A percentile compares a stretch with the other conserved stretches of the same genome.
These are phyloP conservation scores for Pseudeuparius sepicola DNA, from an alignment of 2,888 invertebrate species.

Conservation along the genomic window DNA sequence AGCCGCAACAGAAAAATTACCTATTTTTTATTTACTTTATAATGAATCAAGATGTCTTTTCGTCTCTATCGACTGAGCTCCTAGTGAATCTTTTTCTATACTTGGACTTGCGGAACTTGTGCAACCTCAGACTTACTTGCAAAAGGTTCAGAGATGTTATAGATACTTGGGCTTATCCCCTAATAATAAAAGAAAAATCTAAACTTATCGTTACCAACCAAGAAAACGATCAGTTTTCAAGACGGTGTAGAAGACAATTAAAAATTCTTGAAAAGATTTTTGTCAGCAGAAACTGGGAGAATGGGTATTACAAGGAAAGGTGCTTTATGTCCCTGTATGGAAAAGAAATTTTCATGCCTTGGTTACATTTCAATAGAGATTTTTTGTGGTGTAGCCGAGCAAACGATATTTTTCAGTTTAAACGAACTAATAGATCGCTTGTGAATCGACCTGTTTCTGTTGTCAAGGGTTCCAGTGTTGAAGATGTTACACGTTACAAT, in stretches of 20 bases:
- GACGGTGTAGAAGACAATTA: too few species aligned
- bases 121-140: slow-evolving; percentile 42
- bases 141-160: slow-evolving; percentile 41
- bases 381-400: slow-evolving; percentile 46
- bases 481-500: slow-evolving; percentile 42
- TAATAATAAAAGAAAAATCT: slow-evolving; percentile 22
- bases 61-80: slow-evolving; percentile 41
- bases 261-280: slow-evolving; percentile 18
- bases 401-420: slow-evolving; percentile 33
- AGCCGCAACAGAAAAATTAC: too few species aligned
- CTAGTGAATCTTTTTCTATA: slow-evolving; percentile 45
- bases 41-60: too few species aligned
- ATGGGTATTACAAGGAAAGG: slow-evolving; percentile 42
- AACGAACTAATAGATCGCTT: slow-evolving; percentile 27
- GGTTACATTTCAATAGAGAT: slow-evolving; percentile 43
- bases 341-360: slow-evolving; percentile 42
- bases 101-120: slow-evolving; percentile 42
- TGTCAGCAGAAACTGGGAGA: slow-evolving; percentile 46
- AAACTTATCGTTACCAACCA: slow-evolving; percentile 21
- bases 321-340: slow-evolving; percentile 37
- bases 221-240: slow-evolving; percentile 20
- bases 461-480: slow-evolving; percentile 25
- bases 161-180: slow-evolving; percentile 24
- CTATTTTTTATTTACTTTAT: too few species aligned
- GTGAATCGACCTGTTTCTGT: slow-evolving; percentile 21